phyloP scores from a whole-genome alignment of 2,113 vertebrate species.

The Labeo rohita region DNA sequence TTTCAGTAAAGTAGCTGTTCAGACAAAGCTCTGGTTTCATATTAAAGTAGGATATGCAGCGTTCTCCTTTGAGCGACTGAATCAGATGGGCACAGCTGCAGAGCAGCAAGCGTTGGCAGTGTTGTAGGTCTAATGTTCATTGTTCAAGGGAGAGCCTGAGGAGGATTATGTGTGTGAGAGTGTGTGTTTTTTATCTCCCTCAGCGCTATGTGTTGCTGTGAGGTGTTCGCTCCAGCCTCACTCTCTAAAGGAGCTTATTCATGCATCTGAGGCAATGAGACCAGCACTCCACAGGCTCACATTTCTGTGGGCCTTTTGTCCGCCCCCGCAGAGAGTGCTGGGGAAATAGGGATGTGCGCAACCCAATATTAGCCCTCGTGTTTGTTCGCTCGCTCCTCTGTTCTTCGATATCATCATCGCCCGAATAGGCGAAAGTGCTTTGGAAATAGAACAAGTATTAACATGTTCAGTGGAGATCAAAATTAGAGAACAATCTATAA shows the following conservation, averaged over 20 bases:
- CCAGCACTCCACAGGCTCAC: slow-evolving; percentile 66
- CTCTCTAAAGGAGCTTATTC: slow-evolving; percentile 72
- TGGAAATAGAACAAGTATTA: slow-evolving; percentile 32
- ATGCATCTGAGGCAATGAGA: slow-evolving; percentile 65
- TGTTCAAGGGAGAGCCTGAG: slow-evolving; percentile 51
- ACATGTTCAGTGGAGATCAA: neutral
- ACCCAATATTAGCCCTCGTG: slow-evolving; percentile 70
- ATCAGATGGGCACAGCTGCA: slow-evolving; percentile 46
- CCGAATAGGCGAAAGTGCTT: slow-evolving; percentile 32
- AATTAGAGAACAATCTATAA: no score
- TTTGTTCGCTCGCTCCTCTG: slow-evolving; percentile 63
- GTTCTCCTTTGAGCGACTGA: slow-evolving; percentile 50
- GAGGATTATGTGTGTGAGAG: slow-evolving; percentile 49
- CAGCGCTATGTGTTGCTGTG: slow-evolving; percentile 63
- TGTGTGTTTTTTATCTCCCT: slow-evolving; percentile 65
- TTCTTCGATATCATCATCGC: slow-evolving; percentile 50
- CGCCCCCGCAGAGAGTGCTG: slow-evolving; percentile 65
- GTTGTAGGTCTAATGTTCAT: slow-evolving; percentile 56
- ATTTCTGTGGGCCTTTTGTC: slow-evolving; percentile 78
- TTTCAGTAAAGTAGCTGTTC: slow-evolving; percentile 48
- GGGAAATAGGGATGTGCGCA: slow-evolving; percentile 75
- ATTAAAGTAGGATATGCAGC: slow-evolving; percentile 53
- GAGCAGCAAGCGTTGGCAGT: slow-evolving; percentile 63
- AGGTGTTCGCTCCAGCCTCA: slow-evolving; percentile 69
- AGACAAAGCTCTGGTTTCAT: slow-evolving; percentile 63